Evolutionary conservation across 2,113 vertebrate species (phyloP).

Genomic region (Alouatta palliata): DNA sequence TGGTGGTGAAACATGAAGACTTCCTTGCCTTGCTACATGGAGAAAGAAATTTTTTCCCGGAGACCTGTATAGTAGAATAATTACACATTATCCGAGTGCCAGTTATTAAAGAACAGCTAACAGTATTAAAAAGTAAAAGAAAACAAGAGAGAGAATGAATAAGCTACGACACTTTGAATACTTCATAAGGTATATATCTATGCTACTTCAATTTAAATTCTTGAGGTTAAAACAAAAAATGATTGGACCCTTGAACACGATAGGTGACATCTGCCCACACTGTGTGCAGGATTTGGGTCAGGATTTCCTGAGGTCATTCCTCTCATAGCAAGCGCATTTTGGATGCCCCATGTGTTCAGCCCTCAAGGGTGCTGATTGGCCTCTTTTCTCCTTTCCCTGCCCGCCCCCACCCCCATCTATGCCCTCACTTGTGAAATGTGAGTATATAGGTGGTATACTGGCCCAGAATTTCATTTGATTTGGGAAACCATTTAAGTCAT

Average conservation of each 20-base stretch:
- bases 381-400: neutral
- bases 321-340: neutral
- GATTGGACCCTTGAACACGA: neutral
- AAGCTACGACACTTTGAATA: neutral
- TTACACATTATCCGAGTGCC: neutral
- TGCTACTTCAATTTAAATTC: neutral
- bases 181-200: neutral
- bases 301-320: neutral
- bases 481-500: neutral
- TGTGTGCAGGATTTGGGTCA: neutral
- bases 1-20: neutral
- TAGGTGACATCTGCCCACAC: neutral
- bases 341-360: neutral
- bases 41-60: neutral
- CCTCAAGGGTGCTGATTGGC: neutral
- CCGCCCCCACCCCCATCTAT: rapidly evolving
- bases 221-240: neutral
- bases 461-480: neutral
- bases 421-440: neutral
- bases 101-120: conserved; percentile 23
- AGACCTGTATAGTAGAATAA: neutral
- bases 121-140: conserved; percentile 3
- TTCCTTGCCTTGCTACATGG: neutral
- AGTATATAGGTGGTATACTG: neutral
- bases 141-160: neutral